phyloP scores from a whole-genome alignment of 1,140 invertebrate genomes.

The Hetaerina americana region DNA sequence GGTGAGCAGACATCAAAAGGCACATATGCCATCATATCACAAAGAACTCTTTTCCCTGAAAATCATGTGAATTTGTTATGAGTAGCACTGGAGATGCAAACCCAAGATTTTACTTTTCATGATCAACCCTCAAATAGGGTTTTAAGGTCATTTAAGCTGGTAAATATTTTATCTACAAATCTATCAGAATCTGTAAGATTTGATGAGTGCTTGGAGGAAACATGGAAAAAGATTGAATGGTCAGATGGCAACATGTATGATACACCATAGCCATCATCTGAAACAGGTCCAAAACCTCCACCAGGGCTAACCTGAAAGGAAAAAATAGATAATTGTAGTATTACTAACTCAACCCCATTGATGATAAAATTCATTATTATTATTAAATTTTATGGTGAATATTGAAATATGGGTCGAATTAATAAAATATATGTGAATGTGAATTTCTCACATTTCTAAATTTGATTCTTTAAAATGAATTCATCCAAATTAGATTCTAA shows the following conservation, averaged over 20 bases:
- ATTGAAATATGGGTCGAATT: background rate
- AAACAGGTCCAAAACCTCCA: conserved; percentile 39
- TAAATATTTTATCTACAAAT: conserved; percentile 30
- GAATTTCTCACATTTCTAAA: no score
- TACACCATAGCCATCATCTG: conserved; percentile 38
- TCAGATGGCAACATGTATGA: conserved; percentile 39
- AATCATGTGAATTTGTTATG: background rate
- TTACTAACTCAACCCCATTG: conserved; percentile 4
- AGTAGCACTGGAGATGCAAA: background rate
- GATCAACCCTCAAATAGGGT: conserved; percentile 12
- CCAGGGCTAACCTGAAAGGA: conserved; percentile 27
- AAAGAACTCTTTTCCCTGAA: background rate
- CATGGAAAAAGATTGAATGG: conserved; percentile 36
- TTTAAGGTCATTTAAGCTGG: conserved; percentile 30
- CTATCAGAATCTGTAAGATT: conserved; percentile 26
- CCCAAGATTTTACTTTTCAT: background rate
- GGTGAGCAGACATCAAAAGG: background rate
- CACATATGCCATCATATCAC: background rate
- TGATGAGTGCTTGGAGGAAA: conserved; percentile 32
- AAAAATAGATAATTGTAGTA: conserved; percentile 3
- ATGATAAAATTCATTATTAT: conserved; percentile 6
- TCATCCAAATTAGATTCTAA: no score
- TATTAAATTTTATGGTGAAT: background rate
- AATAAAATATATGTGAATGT: no score
- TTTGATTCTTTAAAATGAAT: no score